Evolutionary conservation across 2,888 invertebrate genomes (phyloP).

Genomic region (Hyppa rectilinea): DNA sequence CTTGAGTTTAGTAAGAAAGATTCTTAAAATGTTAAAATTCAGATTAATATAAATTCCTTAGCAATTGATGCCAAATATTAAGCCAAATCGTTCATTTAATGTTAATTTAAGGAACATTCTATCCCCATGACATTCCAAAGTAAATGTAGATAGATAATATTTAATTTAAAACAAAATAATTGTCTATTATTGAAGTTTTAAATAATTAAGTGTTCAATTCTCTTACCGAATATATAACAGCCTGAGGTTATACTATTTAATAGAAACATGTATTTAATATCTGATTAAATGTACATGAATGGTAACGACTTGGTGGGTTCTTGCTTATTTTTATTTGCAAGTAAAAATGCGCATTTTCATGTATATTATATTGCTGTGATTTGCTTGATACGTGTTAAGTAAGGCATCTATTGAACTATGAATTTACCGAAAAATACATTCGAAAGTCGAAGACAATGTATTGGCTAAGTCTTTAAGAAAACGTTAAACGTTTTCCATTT

Average conservation of each 20-base stretch:
- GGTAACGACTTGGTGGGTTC: slow-evolving; percentile 12
- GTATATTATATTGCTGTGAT: slow-evolving; percentile 52
- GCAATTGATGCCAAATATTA: slow-evolving; percentile 61
- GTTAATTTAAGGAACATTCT: slow-evolving; percentile 38
- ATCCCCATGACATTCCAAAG: slow-evolving; percentile 74
- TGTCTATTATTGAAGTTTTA: slow-evolving; percentile 77
- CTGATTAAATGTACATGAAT: slow-evolving; percentile 31
- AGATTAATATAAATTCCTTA: slow-evolving; percentile 16
- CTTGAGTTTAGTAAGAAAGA: slow-evolving; percentile 11
- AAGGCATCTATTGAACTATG: slow-evolving; percentile 4
- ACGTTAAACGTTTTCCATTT: slow-evolving; percentile 44
- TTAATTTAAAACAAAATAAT: slow-evolving; percentile 69
- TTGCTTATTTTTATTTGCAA: slow-evolving; percentile 47
- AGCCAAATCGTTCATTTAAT: slow-evolving; percentile 56
- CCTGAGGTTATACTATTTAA: slow-evolving; percentile 59
- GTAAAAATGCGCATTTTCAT: slow-evolving; percentile 13
- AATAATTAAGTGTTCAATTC: slow-evolving; percentile 78
- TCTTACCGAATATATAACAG: slow-evolving; percentile 65
- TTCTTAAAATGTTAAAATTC: background rate
- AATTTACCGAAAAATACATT: slow-evolving; percentile 5
- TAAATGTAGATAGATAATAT: slow-evolving; percentile 75
- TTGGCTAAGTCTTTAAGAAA: slow-evolving; percentile 14
- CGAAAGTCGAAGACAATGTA: background rate
- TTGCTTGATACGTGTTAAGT: slow-evolving; percentile 31
- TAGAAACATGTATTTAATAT: slow-evolving; percentile 48